Conservation (phyloP, 2,888 invertebrate species). For the Heliconius ismenius region DNA sequence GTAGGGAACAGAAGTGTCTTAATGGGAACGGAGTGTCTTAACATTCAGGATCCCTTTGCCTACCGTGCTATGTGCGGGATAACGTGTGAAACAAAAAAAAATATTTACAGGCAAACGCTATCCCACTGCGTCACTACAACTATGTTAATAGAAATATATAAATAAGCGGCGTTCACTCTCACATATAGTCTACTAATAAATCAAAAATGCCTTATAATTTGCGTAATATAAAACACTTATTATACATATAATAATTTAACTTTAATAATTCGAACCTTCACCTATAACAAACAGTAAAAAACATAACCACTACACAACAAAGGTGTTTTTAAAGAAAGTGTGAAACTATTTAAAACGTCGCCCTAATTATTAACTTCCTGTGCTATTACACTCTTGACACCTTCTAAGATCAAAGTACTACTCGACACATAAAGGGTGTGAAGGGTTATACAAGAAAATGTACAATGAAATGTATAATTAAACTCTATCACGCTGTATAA, state of each 20-base stretch:
- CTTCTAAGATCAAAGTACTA: constrained; percentile 23
- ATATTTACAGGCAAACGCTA: no score
- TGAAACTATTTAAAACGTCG: constrained; percentile 11
- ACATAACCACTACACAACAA: not conserved
- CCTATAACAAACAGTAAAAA: no score
- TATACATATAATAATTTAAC: not conserved
- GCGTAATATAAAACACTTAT: not conserved
- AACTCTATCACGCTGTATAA: not conserved
- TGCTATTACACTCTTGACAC: constrained; percentile 22
- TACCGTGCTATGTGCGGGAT: no score
- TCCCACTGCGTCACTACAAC: no score
- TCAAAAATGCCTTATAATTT: no score
- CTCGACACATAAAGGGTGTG: constrained; percentile 19
- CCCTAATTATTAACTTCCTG: constrained; percentile 22
- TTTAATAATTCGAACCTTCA: not conserved
- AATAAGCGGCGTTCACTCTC: not conserved
- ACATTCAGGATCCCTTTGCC: no score
- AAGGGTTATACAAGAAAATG: constrained; percentile 17
- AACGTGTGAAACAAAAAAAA: no score
- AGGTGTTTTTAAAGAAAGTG: constrained; percentile 12
- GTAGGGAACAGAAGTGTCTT: no score
- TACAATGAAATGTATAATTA: constrained; percentile 8
- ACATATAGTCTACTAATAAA: not conserved
- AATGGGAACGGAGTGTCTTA: no score
- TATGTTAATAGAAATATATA: not conserved